phyloP scores from a whole-genome alignment of 2,888 invertebrate species.

The Chamaedrilus cognettii region DNA sequence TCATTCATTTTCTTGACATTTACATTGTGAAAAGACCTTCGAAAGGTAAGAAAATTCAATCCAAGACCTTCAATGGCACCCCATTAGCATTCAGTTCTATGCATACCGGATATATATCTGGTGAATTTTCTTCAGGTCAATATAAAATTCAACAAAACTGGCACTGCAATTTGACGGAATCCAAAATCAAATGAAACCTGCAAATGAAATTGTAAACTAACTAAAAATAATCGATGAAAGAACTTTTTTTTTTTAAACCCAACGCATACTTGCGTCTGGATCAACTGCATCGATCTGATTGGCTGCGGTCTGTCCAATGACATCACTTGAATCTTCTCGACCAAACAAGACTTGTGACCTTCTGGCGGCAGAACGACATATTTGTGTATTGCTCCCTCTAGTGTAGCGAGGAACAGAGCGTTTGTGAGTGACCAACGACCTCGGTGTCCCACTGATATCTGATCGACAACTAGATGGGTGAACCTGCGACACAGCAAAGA shows the following conservation, averaged over 20 bases:
- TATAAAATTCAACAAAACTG: too few relatives aligned
- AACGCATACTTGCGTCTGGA: conserved; percentile 62
- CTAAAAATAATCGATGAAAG: background rate
- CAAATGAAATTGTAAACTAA: too few relatives aligned
- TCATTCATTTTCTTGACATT: too few relatives aligned
- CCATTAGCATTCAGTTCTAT: too few relatives aligned
- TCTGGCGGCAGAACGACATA: conserved; percentile 73
- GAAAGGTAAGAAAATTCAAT: too few relatives aligned
- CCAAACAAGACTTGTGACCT: conserved; percentile 69
- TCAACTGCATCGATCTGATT: conserved; percentile 74
- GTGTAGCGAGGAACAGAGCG: conserved; percentile 80
- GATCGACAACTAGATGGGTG: conserved; percentile 74
- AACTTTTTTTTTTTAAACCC: background rate
- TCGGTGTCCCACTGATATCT: conserved; percentile 73
- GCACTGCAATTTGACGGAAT: too few relatives aligned
- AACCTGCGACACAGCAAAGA: conserved; percentile 45
- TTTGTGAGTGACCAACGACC: conserved; percentile 63
- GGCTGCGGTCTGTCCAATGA: conserved; percentile 62
- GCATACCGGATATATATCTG: too few relatives aligned
- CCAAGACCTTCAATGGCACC: too few relatives aligned
- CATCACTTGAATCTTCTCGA: conserved; percentile 77
- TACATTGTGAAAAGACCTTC: too few relatives aligned
- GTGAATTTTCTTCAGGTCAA: too few relatives aligned
- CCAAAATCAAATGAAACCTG: too few relatives aligned
- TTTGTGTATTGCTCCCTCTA: conserved; percentile 76